Percentiles rank a stretch among this genome's conserved stretches.
Evolutionary conservation across 2,113 vertebrate species (phyloP).

Genomic region (Dissostichus mawsoni): DNA sequence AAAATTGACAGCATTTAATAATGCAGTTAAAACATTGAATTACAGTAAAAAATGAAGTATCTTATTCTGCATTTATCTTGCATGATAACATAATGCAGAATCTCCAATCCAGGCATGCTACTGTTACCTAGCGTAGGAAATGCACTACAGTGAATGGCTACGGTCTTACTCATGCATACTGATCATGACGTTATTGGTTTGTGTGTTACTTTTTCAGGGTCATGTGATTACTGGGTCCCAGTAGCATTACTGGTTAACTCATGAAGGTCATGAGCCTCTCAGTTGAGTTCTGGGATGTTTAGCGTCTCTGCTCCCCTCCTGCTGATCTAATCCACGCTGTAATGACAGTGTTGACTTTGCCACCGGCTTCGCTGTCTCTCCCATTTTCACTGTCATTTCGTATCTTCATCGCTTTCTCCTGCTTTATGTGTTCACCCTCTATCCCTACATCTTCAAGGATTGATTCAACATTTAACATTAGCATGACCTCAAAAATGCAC

Average conservation of each 20-base stretch:
- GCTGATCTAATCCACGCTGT: conserved; percentile 66
- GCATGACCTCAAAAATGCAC: conserved; percentile 7
- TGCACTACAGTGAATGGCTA: too few species aligned
- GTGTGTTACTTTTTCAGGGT: conserved; percentile 21
- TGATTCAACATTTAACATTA: conserved; percentile 36
- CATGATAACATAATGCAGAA: neutral
- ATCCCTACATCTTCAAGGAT: conserved; percentile 23
- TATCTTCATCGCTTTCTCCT: conserved; percentile 31
- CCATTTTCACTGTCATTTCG: conserved; percentile 35
- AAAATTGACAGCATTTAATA: neutral
- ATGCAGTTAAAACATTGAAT: neutral
- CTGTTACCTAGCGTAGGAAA: neutral
- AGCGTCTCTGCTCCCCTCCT: conserved; percentile 54
- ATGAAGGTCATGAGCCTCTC: conserved; percentile 41
- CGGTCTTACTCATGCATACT: neutral
- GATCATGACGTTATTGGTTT: conserved; percentile 1
- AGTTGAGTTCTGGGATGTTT: conserved; percentile 48
- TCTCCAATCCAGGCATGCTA: neutral
- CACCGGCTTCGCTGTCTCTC: conserved; percentile 37
- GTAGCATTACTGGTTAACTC: conserved; percentile 24
- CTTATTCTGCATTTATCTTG: neutral
- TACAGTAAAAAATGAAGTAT: neutral
- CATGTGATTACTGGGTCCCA: conserved; percentile 5
- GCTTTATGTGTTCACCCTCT: conserved; percentile 25
- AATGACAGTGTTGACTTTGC: conserved; percentile 77